Evolutionary conservation across 2,113 vertebrate genomes (phyloP).

Genomic region (Phalacrocorax pelagicus): DNA sequence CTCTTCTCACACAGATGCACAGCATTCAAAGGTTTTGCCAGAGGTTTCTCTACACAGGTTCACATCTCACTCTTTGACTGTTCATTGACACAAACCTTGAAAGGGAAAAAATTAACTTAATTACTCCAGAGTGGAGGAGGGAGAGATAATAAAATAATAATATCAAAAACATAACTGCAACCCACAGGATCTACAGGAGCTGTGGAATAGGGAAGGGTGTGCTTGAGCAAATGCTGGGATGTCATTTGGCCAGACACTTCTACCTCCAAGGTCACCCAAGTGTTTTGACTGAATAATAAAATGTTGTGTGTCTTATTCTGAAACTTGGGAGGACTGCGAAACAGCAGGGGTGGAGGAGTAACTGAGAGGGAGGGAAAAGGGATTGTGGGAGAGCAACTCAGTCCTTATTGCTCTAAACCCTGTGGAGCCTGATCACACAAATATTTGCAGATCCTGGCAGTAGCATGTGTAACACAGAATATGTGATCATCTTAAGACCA

Average conservation of each 20-base stretch:
- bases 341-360: constrained; percentile 32
- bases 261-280: constrained; percentile 60
- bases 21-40: constrained; percentile 28
- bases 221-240: constrained; percentile 23
- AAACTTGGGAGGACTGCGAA: constrained; percentile 37
- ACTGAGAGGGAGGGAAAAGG: not conserved
- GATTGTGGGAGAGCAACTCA: not conserved
- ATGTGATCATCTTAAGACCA: not conserved
- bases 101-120: not conserved
- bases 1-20: constrained; percentile 26
- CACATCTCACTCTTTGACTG: not conserved
- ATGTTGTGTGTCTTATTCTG: constrained; percentile 12
- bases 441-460: constrained; percentile 51
- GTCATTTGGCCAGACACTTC: constrained; percentile 51
- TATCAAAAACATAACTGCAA: constrained; percentile 31
- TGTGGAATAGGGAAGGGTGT: constrained; percentile 5
- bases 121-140: not conserved
- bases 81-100: constrained; percentile 19
- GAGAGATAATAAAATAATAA: not conserved
- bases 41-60: not conserved
- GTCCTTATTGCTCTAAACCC: constrained; percentile 10
- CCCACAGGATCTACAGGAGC: not conserved
- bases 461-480: not conserved
- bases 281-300: constrained; percentile 56
- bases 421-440: constrained; percentile 51